These are phyloP conservation scores for Cyclura pinguis DNA, from an alignment of 2,797 vertebrate genomes.

Conservation along the genomic window DNA sequence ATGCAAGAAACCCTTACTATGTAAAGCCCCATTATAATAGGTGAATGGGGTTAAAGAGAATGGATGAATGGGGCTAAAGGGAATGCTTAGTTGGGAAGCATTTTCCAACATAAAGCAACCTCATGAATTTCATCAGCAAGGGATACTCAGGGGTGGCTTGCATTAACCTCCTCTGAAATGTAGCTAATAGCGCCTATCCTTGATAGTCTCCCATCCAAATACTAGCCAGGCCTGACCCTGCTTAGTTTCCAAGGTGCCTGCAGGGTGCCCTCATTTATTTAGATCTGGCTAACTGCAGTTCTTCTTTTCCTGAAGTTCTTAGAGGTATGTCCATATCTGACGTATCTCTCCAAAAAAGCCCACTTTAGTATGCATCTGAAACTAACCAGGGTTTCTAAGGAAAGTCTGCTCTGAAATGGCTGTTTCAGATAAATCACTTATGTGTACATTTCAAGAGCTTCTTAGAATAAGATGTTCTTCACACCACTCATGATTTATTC, in stretches of 20 bases:
- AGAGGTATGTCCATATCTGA: neutral
- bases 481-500: neutral
- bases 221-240: too few relatives aligned
- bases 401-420: neutral
- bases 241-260: too few relatives aligned
- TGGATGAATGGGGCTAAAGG: too few relatives aligned
- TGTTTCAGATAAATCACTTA: neutral
- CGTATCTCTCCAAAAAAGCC: neutral
- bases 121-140: too few relatives aligned
- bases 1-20: too few relatives aligned
- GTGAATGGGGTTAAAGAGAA: too few relatives aligned
- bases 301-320: neutral
- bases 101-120: neutral
- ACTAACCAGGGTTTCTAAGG: neutral
- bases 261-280: neutral
- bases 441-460: neutral
- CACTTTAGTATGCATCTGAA: neutral
- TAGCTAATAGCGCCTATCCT: neutral
- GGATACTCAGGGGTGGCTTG: too few relatives aligned
- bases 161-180: too few relatives aligned
- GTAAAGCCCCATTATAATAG: too few relatives aligned
- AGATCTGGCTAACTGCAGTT: neutral
- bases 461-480: neutral
- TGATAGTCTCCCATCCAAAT: too few relatives aligned
- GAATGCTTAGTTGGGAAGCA: too few relatives aligned